phyloP scores from a whole-genome alignment of 2,888 invertebrate genomes.

The Micoletzkya japonica region DNA sequence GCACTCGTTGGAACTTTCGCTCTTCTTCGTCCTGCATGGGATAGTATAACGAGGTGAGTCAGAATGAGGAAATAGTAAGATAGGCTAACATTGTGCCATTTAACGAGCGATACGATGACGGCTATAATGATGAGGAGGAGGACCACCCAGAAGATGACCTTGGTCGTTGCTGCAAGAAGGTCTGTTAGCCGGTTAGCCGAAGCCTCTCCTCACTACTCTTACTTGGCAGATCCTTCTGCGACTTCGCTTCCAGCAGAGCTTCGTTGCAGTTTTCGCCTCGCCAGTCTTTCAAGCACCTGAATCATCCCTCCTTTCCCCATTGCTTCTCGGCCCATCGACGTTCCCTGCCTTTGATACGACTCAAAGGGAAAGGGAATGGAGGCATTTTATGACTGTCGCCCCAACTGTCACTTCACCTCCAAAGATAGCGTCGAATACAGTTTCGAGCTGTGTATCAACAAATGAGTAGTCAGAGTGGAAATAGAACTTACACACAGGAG shows the following conservation, averaged over 20 bases:
- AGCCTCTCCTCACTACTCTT: too few relatives aligned
- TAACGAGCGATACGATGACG: slow-evolving; percentile 6
- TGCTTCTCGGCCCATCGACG: too few relatives aligned
- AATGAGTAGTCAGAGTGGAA: neutral
- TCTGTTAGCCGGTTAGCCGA: too few relatives aligned
- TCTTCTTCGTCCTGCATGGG: too few relatives aligned
- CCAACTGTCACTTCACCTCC: neutral
- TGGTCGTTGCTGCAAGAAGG: neutral
- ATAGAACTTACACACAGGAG: slow-evolving; percentile 20
- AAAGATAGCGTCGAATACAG: neutral
- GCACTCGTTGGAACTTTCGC: neutral
- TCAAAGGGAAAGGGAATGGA: too few relatives aligned
- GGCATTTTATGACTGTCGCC: neutral
- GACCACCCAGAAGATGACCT: slow-evolving; percentile 10
- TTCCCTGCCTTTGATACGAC: too few relatives aligned
- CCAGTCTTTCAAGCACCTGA: slow-evolving; percentile 23
- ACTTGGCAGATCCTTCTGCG: too few relatives aligned
- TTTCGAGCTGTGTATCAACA: neutral
- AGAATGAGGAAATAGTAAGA: too few relatives aligned
- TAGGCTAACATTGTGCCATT: slow-evolving; percentile 23
- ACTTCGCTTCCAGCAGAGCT: neutral
- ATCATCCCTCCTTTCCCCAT: neutral
- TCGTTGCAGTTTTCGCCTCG: neutral
- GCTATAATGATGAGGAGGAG: neutral
- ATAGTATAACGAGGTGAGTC: too few relatives aligned